phyloP scores from a whole-genome alignment of 2,113 vertebrate species.

The Sprattus sprattus region DNA sequence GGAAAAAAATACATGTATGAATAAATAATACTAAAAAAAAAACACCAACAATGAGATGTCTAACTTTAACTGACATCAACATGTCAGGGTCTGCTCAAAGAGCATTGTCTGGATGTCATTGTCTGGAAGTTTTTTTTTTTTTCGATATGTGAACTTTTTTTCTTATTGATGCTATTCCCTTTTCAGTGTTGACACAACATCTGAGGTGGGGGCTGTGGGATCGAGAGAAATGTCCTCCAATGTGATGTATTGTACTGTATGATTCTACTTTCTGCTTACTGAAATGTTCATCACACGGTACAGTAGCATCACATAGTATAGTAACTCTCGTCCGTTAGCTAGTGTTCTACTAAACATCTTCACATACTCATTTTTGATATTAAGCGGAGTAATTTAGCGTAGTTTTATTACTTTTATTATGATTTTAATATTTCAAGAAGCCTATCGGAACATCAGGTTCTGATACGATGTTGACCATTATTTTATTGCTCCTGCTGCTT shows the following conservation, averaged over 20 bases:
- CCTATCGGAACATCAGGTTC: too few species aligned
- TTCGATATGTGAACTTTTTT: background rate
- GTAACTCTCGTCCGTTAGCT: background rate
- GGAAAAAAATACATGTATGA: background rate
- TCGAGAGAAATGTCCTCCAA: background rate
- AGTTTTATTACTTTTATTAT: too few species aligned
- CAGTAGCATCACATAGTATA: too few species aligned
- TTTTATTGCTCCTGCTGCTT: too few species aligned
- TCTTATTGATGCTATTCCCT: conserved; percentile 5
- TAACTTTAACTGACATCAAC: conserved; percentile 36
- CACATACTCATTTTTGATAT: background rate
- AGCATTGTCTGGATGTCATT: background rate
- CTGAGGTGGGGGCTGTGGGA: background rate
- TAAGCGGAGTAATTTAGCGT: background rate
- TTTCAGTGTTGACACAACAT: background rate
- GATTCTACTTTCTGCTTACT: background rate
- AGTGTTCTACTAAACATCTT: background rate
- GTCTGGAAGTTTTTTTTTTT: too few species aligned
- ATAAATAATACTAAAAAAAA: conserved; percentile 1
- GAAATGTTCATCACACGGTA: background rate
- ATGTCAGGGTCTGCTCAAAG: conserved; percentile 44
- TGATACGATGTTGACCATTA: too few species aligned
- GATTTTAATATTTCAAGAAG: too few species aligned
- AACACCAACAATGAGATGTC: background rate
- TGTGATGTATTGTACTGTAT: background rate